Base-by-base conservation (phyloP, 2,888 invertebrate genomes). In the Idaea straminata region DNA sequence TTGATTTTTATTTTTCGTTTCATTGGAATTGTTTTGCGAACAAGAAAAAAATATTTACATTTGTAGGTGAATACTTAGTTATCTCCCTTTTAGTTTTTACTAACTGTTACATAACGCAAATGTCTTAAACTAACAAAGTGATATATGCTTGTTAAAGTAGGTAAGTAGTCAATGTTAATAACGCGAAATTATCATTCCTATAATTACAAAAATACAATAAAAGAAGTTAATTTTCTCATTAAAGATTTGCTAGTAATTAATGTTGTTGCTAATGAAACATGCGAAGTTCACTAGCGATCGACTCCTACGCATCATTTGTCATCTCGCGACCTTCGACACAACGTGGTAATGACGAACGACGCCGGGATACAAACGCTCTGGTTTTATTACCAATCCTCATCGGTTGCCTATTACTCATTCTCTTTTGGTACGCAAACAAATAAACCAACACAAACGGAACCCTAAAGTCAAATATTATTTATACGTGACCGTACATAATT, bases 271-370 rank as follows among this genome's bases (percentile, higher is more conserved):
- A 90, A 91, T 90, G 87, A 87, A 87, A 82, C 83, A 72, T 81
- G 79, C 78, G 79, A 82, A 82, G 85, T 86, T 84, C 86, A 84
- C 81, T 80, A 82, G 84, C 79, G 84, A 84, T 85, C 83, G 83
- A 85, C 88, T 89, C 86, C 84, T 85, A 85, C 86, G 85, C 88
- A 92, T 90, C 92, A 90, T 91, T 89, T 86, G 89, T 92, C 89
- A 88, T 89, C 81, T 76, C 70, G 73, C 80, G 82, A 87, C 87
- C 89, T 89, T 78, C 80, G 88, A 87, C 90, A 84, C 79, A 71
- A 73, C 73, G 69, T 74, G 75, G 77, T 89, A 88, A 87, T 88
- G 84, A 89, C 79, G 78, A 88, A 87, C 88, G 84, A 89, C 79
- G 78, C 74, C 77, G 73, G 72, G 73, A 78, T 79, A 76, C 74